Evolutionary conservation across 1,140 invertebrate genomes (phyloP).

Genomic region (Heliconius nattereri): DNA sequence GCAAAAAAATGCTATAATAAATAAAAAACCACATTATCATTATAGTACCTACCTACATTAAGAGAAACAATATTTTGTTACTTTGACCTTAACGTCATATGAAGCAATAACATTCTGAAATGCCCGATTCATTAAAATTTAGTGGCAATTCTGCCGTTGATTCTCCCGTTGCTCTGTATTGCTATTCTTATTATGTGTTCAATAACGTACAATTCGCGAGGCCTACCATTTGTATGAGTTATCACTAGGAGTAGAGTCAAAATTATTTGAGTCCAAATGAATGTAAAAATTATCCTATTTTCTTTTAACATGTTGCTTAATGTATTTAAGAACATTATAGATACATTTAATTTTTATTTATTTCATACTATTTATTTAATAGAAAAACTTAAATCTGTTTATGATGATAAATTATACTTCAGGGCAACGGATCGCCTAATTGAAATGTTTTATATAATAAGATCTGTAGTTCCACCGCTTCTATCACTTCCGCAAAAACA

Average conservation of each 20-base stretch:
- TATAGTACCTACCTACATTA: no score
- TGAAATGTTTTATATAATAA: slow-evolving; percentile 2
- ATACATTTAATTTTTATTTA: background rate
- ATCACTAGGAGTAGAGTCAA: no score
- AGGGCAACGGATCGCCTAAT: background rate
- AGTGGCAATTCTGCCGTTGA: slow-evolving; percentile 59
- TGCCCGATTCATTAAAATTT: slow-evolving; percentile 30
- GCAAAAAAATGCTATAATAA: no score
- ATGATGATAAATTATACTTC: background rate
- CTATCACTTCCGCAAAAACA: background rate
- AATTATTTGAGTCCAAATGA: no score
- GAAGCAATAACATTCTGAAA: background rate
- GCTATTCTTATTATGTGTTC: slow-evolving; percentile 68
- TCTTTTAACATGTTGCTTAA: background rate
- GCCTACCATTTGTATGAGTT: no score
- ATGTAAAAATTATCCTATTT: no score
- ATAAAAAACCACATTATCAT: no score
- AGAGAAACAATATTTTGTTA: background rate
- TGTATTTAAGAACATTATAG: background rate
- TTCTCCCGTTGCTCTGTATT: slow-evolving; percentile 70
- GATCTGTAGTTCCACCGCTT: background rate
- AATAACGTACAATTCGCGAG: slow-evolving; percentile 54
- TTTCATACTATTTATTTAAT: background rate
- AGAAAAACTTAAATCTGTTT: background rate
- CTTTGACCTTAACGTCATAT: background rate